Conservation (phyloP, 2,888 invertebrate genomes). For the Tipula helvola region DNA sequence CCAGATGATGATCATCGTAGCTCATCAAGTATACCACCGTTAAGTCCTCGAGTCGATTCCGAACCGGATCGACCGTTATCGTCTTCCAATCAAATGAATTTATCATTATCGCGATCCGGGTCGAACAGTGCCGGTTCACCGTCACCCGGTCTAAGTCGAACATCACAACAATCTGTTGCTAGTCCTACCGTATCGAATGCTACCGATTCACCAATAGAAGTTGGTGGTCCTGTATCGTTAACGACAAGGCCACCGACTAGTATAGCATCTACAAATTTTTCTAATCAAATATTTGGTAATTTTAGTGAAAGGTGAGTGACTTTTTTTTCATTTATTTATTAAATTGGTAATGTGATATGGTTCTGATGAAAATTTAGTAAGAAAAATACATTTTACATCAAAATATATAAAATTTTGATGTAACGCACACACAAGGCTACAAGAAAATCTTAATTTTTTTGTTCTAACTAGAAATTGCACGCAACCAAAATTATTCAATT, state of each 20-base stretch:
- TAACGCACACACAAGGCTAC: neutral
- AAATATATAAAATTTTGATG: neutral
- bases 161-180: slow-evolving; percentile 34
- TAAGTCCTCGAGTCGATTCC: slow-evolving; percentile 32
- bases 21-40: slow-evolving; percentile 28
- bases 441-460: neutral
- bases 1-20: slow-evolving; percentile 34
- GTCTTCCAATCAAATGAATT: slow-evolving; percentile 30
- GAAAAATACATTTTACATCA: neutral
- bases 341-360: neutral
- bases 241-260: slow-evolving; percentile 26
- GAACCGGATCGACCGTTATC: slow-evolving; percentile 34
- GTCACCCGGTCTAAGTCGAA: slow-evolving; percentile 30
- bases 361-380: too few species aligned
- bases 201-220: slow-evolving; percentile 45
- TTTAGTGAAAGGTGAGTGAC: slow-evolving; percentile 42
- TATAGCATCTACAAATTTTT: slow-evolving; percentile 43
- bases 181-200: slow-evolving; percentile 46
- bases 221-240: slow-evolving; percentile 35
- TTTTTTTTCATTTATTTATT: neutral
- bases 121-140: slow-evolving; percentile 38
- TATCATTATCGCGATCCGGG: slow-evolving; percentile 38
- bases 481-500: neutral
- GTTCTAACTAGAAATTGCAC: neutral
- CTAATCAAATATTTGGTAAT: slow-evolving; percentile 51